These are phyloP conservation scores for Rachycentron canadum DNA, from an alignment of 2,797 vertebrate species.

Conservation along the genomic window DNA sequence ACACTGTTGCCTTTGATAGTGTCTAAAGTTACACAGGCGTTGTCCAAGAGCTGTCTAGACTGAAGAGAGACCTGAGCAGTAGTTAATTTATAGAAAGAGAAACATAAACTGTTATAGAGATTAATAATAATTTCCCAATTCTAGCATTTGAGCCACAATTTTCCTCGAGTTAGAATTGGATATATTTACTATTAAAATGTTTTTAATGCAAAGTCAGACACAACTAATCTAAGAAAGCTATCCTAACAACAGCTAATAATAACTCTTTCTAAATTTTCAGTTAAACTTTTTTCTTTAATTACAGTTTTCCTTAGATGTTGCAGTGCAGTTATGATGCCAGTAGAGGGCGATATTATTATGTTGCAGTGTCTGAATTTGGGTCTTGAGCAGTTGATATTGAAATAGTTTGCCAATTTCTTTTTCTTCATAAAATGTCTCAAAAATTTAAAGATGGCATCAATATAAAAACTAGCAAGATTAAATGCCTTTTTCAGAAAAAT, in stretches of 20 bases:
- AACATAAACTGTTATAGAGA: background rate
- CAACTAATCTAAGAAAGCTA: background rate
- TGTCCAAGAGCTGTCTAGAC: conserved; percentile 1
- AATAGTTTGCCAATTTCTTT: background rate
- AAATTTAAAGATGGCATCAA: background rate
- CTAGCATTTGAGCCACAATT: background rate
- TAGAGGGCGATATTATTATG: conserved; percentile 58
- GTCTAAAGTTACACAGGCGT: conserved; percentile 19
- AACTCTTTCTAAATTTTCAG: background rate
- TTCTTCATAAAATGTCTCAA: background rate
- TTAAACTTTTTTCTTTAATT: background rate
- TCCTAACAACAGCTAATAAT: background rate
- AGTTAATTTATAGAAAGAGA: background rate
- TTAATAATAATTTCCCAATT: background rate
- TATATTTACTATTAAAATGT: background rate
- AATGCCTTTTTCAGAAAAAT: background rate
- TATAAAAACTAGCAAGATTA: background rate
- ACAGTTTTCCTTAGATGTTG: background rate
- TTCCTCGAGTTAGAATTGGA: background rate
- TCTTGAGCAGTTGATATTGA: background rate
- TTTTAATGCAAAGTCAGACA: background rate
- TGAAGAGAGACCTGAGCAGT: conserved; percentile 2
- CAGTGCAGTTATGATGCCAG: conserved; percentile 35
- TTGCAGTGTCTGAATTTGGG: background rate
- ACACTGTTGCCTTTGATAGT: conserved; percentile 42